A percentile compares a stretch with the other conserved stretches of the same genome.
phyloP scores from a whole-genome alignment of 2,888 invertebrate species.

The Drosophila anceps region DNA sequence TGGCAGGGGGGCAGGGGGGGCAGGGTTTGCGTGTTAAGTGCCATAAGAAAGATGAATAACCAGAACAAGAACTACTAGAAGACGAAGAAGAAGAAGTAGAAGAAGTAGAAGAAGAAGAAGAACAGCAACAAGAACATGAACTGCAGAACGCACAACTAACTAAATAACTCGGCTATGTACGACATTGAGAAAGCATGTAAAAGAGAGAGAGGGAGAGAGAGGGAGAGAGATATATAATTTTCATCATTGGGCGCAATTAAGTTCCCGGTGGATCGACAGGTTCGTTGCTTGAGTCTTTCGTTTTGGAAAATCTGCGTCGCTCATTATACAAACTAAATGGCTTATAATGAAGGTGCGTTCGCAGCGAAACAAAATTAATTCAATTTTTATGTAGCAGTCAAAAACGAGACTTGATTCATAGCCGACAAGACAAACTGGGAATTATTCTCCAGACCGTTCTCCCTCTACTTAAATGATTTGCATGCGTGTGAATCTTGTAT shows the following conservation, averaged over 20 bases:
- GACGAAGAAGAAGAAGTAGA: constrained; percentile 1
- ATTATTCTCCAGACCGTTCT: neutral
- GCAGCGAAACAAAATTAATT: constrained; percentile 48
- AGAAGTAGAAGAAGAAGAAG: neutral
- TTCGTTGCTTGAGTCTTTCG: constrained; percentile 66
- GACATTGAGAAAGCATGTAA: neutral
- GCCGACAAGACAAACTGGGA: constrained; percentile 3
- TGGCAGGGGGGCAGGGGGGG: constrained; percentile 6
- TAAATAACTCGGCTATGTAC: constrained; percentile 12
- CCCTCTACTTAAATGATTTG: constrained; percentile 22
- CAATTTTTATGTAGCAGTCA: constrained; percentile 13
- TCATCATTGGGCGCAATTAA: constrained; percentile 61
- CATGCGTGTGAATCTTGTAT: constrained; percentile 50
- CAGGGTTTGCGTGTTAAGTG: constrained; percentile 60
- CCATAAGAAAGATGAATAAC: constrained; percentile 47
- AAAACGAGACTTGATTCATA: constrained; percentile 20
- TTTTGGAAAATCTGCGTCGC: constrained; percentile 30
- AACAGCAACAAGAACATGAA: constrained; percentile 27
- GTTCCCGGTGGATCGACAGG: constrained; percentile 52
- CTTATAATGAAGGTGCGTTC: constrained; percentile 51
- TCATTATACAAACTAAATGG: constrained; percentile 45
- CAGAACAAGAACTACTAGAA: constrained; percentile 15
- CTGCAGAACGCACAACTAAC: constrained; percentile 47
- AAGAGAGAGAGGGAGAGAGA: neutral
- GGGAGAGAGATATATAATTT: constrained; percentile 42